phyloP scores from a whole-genome alignment of 2,113 vertebrate species.

The Charadrius vociferus region DNA sequence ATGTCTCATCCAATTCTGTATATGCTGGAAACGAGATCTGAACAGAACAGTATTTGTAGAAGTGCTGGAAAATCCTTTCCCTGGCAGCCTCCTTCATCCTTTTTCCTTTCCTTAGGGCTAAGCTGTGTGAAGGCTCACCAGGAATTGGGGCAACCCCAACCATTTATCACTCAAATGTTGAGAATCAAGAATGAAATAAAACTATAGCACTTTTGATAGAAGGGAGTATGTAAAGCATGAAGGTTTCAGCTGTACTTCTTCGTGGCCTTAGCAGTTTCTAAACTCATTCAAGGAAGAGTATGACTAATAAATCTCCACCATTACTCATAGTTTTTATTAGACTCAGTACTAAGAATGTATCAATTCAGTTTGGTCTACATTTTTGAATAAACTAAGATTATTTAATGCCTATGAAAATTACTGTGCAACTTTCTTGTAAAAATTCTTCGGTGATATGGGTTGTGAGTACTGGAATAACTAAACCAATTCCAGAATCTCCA shows the following conservation, averaged over 20 bases:
- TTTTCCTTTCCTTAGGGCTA: not conserved
- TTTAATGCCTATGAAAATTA: not conserved
- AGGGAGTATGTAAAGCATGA: not conserved
- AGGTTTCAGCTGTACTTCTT: not conserved
- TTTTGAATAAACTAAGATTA: not conserved
- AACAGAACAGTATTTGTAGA: not conserved
- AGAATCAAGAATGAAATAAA: not conserved
- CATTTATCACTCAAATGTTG: not conserved
- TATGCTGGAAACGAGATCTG: not conserved
- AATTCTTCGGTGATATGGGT: not conserved
- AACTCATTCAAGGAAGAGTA: not conserved
- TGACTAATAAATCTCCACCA: not conserved
- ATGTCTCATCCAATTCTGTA: not conserved
- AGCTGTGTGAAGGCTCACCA: not conserved
- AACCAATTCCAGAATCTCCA: not conserved
- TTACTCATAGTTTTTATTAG: not conserved
- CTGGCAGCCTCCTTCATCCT: not conserved
- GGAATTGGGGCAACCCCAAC: not conserved
- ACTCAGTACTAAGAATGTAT: not conserved
- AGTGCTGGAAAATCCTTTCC: not conserved
- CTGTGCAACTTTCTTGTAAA: not conserved
- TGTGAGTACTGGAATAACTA: not conserved
- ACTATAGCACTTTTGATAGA: not conserved
- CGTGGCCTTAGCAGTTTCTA: not conserved
- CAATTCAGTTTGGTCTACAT: not conserved